phyloP scores from a whole-genome alignment of 2,888 invertebrate genomes.

The Stictocephala bisonia region DNA sequence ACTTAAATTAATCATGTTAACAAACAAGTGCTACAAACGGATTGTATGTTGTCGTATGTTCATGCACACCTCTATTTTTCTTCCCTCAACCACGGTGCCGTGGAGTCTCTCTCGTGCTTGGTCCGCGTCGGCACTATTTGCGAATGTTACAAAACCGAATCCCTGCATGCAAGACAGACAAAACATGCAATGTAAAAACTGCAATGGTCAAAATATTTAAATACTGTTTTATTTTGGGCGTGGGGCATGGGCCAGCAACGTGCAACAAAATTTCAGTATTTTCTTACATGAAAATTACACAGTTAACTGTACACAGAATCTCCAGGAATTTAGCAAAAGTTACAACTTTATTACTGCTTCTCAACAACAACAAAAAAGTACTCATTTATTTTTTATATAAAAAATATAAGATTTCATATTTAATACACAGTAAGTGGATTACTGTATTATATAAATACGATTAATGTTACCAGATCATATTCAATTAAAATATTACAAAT shows the following conservation, averaged over 20 bases:
- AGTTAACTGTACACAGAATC: conserved; percentile 46
- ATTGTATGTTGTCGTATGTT: conserved; percentile 62
- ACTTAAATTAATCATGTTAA: conserved; percentile 44
- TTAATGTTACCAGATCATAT: too few relatives aligned
- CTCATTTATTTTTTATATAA: too few relatives aligned
- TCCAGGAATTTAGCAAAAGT: too few relatives aligned
- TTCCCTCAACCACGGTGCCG: conserved; percentile 99
- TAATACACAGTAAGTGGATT: too few relatives aligned
- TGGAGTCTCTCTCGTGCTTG: conserved; percentile 99
- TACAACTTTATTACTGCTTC: too few relatives aligned
- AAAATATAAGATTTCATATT: too few relatives aligned
- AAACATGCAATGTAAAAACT: conserved; percentile 87
- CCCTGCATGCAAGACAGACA: conserved; percentile 99
- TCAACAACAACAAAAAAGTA: too few relatives aligned
- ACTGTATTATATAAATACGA: too few relatives aligned
- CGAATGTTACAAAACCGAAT: conserved; percentile 99
- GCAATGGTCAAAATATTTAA: conserved; percentile 61
- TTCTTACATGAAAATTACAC: conserved; percentile 45
- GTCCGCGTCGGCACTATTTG: conserved; percentile 99
- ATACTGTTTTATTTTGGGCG: conserved; percentile 39
- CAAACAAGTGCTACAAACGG: conserved; percentile 58
- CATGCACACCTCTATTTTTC: conserved; percentile 99
- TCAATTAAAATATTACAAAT: too few relatives aligned
- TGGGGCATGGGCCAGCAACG: conserved; percentile 50
- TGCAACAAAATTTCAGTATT: conserved; percentile 48